Evolutionary conservation across 1,140 invertebrate genomes (phyloP), one percentile per base, ranked within the genome.

Genomic region (Delia radicum): DNA sequence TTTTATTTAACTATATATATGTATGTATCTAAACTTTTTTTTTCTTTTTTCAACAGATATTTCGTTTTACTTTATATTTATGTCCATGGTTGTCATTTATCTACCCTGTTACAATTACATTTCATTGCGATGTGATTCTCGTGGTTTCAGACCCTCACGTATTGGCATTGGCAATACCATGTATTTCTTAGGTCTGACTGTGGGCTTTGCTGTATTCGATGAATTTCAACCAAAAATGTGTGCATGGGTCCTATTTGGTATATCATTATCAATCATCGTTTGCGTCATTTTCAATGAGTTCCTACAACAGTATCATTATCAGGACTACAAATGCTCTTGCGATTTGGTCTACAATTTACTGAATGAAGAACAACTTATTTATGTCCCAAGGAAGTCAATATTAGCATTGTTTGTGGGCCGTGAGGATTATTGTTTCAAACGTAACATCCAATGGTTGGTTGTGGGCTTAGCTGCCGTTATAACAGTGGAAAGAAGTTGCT

Each of bases 261-360:
- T 85, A 5, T 77, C 80, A n/a, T 42, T 82, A 18, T 65, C 78
- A 3, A 48, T 82, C 24, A 42, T 85, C 2, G 33, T 79, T 5
- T 26, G 77, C 18, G 77, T 83, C 4, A 79, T 81, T 27, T 12
- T 82, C n/a, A 85, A 83, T 15, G 83, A 85, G 28, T 26, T 85
- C 63, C 77, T 85, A 24, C 83, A 85, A 21, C 80, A 84, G 63
- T 65, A 78, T 48, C 77, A 77, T n/a, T 55, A 75, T 6, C 74
- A 83, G 26, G 77, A 82, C 77, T 85, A 85, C 73, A 84, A 84
- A 75, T 55, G 80, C 46, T 83, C 81, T 0, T 73, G 74, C 12
- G 83, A 85, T 77, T 26, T 84, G 67, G 83, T 82, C 6, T 84
- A 85, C 21, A 80, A 85, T 76, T 78, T 85, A 7, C 46, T 85